These are phyloP conservation scores for Enteromius argenteus DNA, from an alignment of 2,797 vertebrate species.

Conservation along the genomic window DNA sequence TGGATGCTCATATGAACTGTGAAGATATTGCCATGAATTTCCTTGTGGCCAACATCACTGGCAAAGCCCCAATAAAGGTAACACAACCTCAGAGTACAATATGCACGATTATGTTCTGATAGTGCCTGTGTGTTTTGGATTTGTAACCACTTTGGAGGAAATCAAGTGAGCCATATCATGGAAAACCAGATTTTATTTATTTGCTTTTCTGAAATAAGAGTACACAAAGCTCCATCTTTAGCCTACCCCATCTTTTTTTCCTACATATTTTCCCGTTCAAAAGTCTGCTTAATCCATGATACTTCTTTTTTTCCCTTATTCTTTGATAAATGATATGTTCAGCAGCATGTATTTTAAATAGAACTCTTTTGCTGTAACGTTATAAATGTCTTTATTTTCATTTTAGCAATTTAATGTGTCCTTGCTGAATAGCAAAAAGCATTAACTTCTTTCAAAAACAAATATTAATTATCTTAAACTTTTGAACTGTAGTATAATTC, in stretches of 20 bases:
- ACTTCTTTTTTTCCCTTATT: neutral
- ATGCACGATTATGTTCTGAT: neutral
- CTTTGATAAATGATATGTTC: neutral
- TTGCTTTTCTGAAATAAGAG: neutral
- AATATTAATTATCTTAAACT: neutral
- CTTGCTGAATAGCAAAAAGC: neutral
- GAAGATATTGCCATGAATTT: constrained; percentile 99
- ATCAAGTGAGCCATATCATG: neutral
- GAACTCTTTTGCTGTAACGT: neutral
- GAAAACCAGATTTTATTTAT: neutral
- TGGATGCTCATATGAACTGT: constrained; percentile 99
- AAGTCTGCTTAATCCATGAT: neutral
- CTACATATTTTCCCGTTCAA: neutral
- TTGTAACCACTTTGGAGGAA: neutral
- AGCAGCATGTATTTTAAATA: neutral
- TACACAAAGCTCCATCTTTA: neutral
- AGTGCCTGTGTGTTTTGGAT: neutral
- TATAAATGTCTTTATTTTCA: constrained; percentile 1
- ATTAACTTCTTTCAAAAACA: neutral
- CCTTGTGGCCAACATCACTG: constrained; percentile 96
- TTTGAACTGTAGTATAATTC: neutral
- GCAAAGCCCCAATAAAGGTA: constrained; percentile 99
- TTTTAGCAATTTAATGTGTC: neutral
- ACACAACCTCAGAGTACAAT: neutral
- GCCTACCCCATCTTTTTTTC: neutral